phyloP scores from a whole-genome alignment of 2,797 vertebrate genomes.

The Oreochromis grahami region DNA sequence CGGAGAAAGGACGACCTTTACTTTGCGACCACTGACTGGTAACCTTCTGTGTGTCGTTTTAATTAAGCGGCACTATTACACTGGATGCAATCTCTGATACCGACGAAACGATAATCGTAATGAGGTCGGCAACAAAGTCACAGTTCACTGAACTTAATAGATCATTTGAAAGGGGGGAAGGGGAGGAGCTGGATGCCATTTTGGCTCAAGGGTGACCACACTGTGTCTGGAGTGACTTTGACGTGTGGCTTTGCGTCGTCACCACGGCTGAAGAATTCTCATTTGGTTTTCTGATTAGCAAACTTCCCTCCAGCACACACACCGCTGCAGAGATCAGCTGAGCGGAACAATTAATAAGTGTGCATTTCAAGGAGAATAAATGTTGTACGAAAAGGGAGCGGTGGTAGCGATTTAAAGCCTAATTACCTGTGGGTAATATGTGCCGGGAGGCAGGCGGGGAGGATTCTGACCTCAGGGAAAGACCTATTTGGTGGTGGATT shows the following conservation, averaged over 20 bases:
- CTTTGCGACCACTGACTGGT: neutral
- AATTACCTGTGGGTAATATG: constrained; percentile 50
- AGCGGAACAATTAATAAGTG: constrained; percentile 49
- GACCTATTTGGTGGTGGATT: constrained; percentile 35
- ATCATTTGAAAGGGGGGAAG: neutral
- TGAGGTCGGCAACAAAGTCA: constrained; percentile 28
- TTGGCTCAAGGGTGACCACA: constrained; percentile 41
- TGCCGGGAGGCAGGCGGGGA: constrained; percentile 4
- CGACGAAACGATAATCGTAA: constrained; percentile 47
- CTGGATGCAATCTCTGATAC: constrained; percentile 8
- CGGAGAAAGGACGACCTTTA: neutral
- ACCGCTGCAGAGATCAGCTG: constrained; percentile 24
- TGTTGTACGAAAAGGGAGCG: neutral
- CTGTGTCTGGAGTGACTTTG: constrained; percentile 9
- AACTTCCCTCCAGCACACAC: neutral
- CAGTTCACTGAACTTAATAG: constrained; percentile 28
- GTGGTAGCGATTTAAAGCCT: constrained; percentile 29
- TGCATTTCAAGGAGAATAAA: constrained; percentile 41
- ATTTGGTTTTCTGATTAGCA: constrained; percentile 30
- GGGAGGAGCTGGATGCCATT: constrained; percentile 9
- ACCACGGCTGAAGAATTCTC: neutral
- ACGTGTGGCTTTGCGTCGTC: neutral
- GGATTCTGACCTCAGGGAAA: constrained; percentile 32
- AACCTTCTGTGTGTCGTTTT: constrained; percentile 27
- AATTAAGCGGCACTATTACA: constrained; percentile 31